Conservation (phyloP, 2,797 vertebrate species). For the Alfaro cultratus region DNA sequence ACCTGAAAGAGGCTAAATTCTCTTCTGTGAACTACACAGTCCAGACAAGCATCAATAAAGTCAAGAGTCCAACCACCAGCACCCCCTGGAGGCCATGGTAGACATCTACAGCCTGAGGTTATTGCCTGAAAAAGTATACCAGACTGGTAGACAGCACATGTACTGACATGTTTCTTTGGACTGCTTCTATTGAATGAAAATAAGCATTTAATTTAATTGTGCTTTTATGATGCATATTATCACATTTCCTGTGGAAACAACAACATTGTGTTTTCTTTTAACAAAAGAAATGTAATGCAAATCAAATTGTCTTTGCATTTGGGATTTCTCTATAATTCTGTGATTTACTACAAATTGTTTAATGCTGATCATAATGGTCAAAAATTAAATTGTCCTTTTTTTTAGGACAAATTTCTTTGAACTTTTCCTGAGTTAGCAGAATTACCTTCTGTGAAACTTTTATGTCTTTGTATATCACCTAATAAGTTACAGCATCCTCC, state of each 20-base stretch:
- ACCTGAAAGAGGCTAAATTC: constrained; percentile 32
- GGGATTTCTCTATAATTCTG: neutral
- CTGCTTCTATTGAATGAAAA: constrained; percentile 23
- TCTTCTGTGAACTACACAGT: constrained; percentile 1
- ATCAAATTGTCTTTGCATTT: constrained; percentile 31
- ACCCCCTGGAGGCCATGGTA: constrained; percentile 6
- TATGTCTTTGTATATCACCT: neutral
- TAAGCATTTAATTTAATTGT: neutral
- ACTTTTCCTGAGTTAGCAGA: neutral
- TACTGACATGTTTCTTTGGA: neutral
- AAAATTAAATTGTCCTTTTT: neutral
- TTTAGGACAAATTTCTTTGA: neutral
- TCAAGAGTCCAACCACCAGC: neutral
- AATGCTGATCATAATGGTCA: neutral
- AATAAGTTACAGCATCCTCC: neutral
- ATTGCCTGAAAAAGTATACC: constrained; percentile 11
- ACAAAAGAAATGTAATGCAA: constrained; percentile 25
- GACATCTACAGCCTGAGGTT: neutral
- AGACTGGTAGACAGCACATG: constrained; percentile 30
- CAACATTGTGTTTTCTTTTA: constrained; percentile 69
- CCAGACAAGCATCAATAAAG: neutral
- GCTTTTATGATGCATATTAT: neutral
- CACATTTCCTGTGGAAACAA: constrained; percentile 68
- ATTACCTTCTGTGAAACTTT: neutral
- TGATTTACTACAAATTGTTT: neutral